Evolutionary conservation across 2,113 vertebrate genomes (phyloP), one percentile per base, ranked within the genome.

Genomic region (Planiliza haematocheilus): DNA sequence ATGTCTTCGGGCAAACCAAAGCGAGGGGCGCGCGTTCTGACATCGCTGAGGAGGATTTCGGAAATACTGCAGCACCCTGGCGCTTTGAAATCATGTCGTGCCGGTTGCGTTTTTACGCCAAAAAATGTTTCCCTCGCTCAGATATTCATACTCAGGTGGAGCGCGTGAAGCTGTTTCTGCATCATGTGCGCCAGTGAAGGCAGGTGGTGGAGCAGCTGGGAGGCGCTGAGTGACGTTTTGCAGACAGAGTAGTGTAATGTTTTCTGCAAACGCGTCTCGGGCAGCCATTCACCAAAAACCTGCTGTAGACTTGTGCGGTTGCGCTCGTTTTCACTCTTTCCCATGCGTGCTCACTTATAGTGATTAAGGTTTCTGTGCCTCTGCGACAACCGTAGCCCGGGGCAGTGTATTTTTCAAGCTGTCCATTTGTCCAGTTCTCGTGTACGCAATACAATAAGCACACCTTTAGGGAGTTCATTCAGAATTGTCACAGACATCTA

Each of bases 1-100:
- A 7, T 81, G 64, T 86, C 86, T 88, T 74, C 46, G 62, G 84
- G 84, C 79, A 45, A 85, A 81, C 75, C 12, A 30, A 51, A 74
- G 51, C 58, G 52, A 57, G 45, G 53, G 75, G 76, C 18, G 46
- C 41, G 24, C 13, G 1, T 76, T 73, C 51, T 41, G 80, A 77
- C 49, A 63, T 46, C 66, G 58, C 5, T 17, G 39, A 63, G 59
- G 24, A 51, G 21, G 55, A 56, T 75, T 70, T 73, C 58, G 50
- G 74, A 83, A 79, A 75, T 21, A 52, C 36, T 55, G 67, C 74
- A 70, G 41, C 59, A 64, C 61, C 48, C 70, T 62, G 8, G 17
- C 18, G 21, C 48, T 80, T 55, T 58, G 58, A 72, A 82, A 82
- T 59, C 62, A 42, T 70, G 77, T 65, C 62, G 48, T 21, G 77